Base-by-base conservation (phyloP, 2,888 invertebrate genomes). In the Catotricha subobsoleta region DNA sequence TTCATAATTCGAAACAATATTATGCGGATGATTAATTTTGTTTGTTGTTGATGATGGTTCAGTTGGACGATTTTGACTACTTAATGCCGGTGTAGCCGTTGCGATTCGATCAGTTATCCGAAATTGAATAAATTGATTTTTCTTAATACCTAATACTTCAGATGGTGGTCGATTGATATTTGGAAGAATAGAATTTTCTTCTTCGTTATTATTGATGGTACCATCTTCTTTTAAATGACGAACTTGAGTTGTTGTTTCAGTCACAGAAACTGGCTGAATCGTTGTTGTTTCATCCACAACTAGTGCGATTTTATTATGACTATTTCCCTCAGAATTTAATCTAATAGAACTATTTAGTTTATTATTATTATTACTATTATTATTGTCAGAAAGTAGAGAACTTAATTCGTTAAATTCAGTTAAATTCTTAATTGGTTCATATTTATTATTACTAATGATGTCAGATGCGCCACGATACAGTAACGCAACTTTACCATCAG, bases 401-500 rank as follows among this genome's bases (percentile, higher is more conserved):
- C 3, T 20, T 13, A 36, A 36, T 23, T 23, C 23, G 13, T 33
- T 31, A 20, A 28, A 21, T 34, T 35, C 38, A 40, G 62, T 62
- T 36, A 62, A 49, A 51, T 62, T 62, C 48, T 58, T 55, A 44
- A 62, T 61, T 33, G 62, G 62, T 51, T 64, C 64, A 49, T 64
- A 61, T 51, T 63, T 63, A 35, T 40, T 27, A 33, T 16, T 34
- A 28, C 31, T 33, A 13, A 18, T 36, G 15, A 40, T 40, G 52
- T 60, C 60, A 46, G 62, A 61, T 51, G 59, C 61, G 48, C 63
- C 64, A 43, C 63, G 61, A 50, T 62, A 63, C 50, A 65, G 58
- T 51, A 65, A 55, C 46, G 64, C 65, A 53, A 65, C 63, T 55
- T 64, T 65, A 52, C 65, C 65, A 57, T 65, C 65, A 49, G 64